Evolutionary conservation across 2,113 vertebrate genomes (phyloP).

Genomic region (Oreochromis spilurus): DNA sequence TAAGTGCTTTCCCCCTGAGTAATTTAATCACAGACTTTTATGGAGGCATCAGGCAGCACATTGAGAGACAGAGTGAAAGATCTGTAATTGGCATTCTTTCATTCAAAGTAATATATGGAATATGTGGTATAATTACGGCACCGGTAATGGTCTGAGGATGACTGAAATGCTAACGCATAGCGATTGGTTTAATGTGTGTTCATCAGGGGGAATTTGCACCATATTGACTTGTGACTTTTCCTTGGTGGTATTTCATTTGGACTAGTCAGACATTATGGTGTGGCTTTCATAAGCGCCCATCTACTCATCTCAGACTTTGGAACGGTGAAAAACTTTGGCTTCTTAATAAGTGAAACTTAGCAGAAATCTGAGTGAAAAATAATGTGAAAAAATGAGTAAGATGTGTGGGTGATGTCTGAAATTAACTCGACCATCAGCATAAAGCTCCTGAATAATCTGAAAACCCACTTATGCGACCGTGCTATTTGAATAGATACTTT

Average conservation of each 20-base stretch:
- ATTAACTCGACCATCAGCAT: constrained; percentile 37
- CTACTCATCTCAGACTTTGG: not conserved
- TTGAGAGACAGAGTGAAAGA: constrained; percentile 58
- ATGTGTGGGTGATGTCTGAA: constrained; percentile 46
- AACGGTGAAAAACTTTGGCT: constrained; percentile 28
- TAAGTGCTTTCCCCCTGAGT: constrained; percentile 61
- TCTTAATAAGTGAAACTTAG: constrained; percentile 66
- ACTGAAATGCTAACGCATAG: constrained; percentile 43
- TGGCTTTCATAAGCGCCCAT: constrained; percentile 16
- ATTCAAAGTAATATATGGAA: constrained; percentile 65
- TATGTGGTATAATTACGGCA: constrained; percentile 62
- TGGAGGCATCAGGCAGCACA: constrained; percentile 57
- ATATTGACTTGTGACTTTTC: constrained; percentile 42
- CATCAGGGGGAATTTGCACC: constrained; percentile 40
- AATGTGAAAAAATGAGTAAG: constrained; percentile 45
- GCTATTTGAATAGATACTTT: constrained; percentile 15
- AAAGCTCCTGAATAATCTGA: constrained; percentile 28
- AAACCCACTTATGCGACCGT: constrained; percentile 1
- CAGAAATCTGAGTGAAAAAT: constrained; percentile 20
- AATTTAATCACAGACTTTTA: constrained; percentile 66
- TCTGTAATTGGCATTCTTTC: constrained; percentile 68
- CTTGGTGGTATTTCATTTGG: constrained; percentile 38
- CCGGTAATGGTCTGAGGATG: constrained; percentile 42
- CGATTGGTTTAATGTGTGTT: constrained; percentile 50
- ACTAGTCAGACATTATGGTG: constrained; percentile 4